These are phyloP conservation scores for Dendrocopos noguchii DNA, from an alignment of 2,113 vertebrate genomes.

Conservation along the genomic window DNA sequence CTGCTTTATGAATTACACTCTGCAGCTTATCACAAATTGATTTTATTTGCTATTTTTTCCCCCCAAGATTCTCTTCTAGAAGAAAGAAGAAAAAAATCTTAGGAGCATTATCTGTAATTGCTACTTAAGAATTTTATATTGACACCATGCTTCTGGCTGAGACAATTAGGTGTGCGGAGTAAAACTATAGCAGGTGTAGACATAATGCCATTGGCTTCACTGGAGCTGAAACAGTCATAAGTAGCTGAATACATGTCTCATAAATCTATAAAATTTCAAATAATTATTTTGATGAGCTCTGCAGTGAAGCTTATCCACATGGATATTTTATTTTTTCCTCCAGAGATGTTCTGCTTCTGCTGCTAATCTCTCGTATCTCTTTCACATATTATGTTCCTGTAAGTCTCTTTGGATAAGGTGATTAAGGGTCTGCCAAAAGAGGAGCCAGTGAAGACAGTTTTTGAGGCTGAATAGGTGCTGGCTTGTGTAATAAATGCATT, in stretches of 20 bases:
- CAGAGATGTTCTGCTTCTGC: not conserved
- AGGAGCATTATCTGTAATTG: constrained; percentile 2
- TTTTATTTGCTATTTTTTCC: not conserved
- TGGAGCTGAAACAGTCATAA: constrained; percentile 1
- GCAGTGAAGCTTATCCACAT: not conserved
- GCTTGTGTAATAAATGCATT: not conserved
- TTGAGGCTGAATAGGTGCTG: not conserved
- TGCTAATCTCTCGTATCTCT: not conserved
- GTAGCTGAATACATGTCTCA: not conserved
- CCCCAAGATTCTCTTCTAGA: too few relatives aligned
- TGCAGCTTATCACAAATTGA: not conserved
- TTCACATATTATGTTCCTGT: not conserved
- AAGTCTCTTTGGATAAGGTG: not conserved
- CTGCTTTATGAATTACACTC: not conserved
- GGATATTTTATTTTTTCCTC: not conserved
- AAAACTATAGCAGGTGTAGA: not conserved
- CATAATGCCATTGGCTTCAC: not conserved
- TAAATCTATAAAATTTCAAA: constrained; percentile 10
- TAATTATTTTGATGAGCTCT: constrained; percentile 29
- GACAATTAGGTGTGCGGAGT: not conserved
- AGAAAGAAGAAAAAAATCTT: too few relatives aligned
- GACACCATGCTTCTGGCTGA: not conserved
- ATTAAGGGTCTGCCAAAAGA: not conserved
- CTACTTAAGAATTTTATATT: constrained; percentile 12
- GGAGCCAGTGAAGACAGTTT: not conserved